Percentiles rank a stretch among this genome's conserved stretches.
Conservation (phyloP, 2,113 vertebrate genomes). For the Coryphaenoides rupestris region DNA sequence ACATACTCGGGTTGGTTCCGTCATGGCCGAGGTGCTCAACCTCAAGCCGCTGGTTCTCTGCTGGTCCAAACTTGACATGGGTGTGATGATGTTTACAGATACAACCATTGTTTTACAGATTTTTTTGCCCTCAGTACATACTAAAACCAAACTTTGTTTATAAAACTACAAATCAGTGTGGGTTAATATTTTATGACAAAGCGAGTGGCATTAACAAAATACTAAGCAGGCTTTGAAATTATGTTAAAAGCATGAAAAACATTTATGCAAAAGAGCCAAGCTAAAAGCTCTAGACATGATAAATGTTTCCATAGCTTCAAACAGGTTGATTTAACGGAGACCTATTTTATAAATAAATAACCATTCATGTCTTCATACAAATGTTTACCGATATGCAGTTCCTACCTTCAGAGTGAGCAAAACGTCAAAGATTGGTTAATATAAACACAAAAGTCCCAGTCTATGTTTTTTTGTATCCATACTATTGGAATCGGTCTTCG, state of each 20-base stretch:
- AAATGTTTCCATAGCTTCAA: constrained; percentile 38
- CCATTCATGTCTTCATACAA: constrained; percentile 28
- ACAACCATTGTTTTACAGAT: constrained; percentile 38
- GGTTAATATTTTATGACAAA: constrained; percentile 42
- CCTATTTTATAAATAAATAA: constrained; percentile 22
- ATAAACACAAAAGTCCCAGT: constrained; percentile 48
- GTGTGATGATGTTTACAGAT: constrained; percentile 40
- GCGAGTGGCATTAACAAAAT: constrained; percentile 45
- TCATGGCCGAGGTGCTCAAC: constrained; percentile 60
- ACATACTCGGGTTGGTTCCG: constrained; percentile 79
- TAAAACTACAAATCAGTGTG: constrained; percentile 30
- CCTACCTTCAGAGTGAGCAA: constrained; percentile 39
- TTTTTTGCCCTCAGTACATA: constrained; percentile 46
- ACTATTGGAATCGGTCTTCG: constrained; percentile 42
- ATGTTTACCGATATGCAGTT: constrained; percentile 23
- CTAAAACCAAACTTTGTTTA: constrained; percentile 40
- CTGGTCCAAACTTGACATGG: constrained; percentile 54
- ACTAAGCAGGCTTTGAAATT: constrained; percentile 36
- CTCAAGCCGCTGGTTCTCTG: constrained; percentile 52
- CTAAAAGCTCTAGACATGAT: constrained; percentile 20
- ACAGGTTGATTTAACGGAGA: constrained; percentile 34
- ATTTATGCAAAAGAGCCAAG: constrained; percentile 11
- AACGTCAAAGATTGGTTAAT: constrained; percentile 28
- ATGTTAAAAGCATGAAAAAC: constrained; percentile 23
- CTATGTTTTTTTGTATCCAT: constrained; percentile 44